Evolutionary conservation across 2,888 invertebrate genomes (phyloP).

Genomic region (Gari tellinella): DNA sequence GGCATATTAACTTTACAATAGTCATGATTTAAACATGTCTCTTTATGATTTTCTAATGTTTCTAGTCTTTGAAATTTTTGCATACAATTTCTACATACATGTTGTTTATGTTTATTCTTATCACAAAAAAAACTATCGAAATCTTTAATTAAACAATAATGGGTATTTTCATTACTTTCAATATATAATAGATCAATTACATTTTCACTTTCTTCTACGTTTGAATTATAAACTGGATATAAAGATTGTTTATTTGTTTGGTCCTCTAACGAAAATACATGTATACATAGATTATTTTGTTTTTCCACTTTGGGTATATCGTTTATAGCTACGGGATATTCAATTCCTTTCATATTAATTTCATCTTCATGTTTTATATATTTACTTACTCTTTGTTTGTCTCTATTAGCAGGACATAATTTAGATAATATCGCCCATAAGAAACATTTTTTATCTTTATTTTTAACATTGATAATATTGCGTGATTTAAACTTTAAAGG

Average conservation of each 20-base stretch:
- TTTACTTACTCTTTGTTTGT: conserved; percentile 18
- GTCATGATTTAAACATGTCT: conserved; percentile 22
- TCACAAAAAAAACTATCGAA: conserved; percentile 43
- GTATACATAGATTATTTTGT: conserved; percentile 24
- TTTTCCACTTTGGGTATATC: conserved; percentile 22
- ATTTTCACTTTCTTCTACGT: conserved; percentile 1
- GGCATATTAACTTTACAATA: conserved; percentile 32
- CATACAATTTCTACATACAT: conserved; percentile 31
- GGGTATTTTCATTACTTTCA: conserved; percentile 22
- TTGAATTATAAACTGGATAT: conserved; percentile 25
- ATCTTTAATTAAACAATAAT: conserved; percentile 41
- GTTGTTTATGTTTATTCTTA: conserved; percentile 12
- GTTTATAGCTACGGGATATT: conserved; percentile 28
- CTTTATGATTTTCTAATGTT: conserved; percentile 21
- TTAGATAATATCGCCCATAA: conserved; percentile 27
- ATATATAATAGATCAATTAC: conserved; percentile 43
- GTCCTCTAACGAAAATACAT: conserved; percentile 44
- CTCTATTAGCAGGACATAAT: conserved; percentile 10
- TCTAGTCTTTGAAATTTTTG: conserved; percentile 26
- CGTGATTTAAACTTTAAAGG: too few species aligned
- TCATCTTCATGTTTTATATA: conserved; percentile 17
- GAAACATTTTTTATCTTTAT: conserved; percentile 41
- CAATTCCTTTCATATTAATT: conserved; percentile 29
- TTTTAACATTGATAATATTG: conserved; percentile 30
- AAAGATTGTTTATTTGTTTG: conserved; percentile 19